These are phyloP conservation scores for Bombus soroeensis DNA, from an alignment of 1,140 invertebrate species.

Conservation along the genomic window DNA sequence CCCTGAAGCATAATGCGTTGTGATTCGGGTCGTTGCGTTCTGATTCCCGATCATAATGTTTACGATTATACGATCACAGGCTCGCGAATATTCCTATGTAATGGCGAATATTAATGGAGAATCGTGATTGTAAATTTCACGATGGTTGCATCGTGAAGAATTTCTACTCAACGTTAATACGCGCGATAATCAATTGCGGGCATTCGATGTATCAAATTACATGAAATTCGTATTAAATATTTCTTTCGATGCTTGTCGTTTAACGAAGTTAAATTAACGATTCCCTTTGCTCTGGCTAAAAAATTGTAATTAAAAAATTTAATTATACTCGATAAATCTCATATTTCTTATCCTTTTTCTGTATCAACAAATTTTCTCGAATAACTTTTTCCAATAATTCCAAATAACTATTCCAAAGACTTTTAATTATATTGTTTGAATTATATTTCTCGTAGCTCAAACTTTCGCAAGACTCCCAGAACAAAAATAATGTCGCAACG, in stretches of 20 bases:
- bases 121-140: not conserved
- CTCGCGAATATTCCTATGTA: constrained; percentile 29
- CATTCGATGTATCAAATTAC: not conserved
- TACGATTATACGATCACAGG: constrained; percentile 58
- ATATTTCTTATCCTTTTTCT: not conserved
- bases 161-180: not conserved
- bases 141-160: not conserved
- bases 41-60: constrained; percentile 73
- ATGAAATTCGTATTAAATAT: not conserved
- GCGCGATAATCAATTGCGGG: not conserved
- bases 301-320: not conserved
- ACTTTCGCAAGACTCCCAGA: not conserved
- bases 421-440: not conserved
- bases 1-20: constrained; percentile 73
- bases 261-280: not conserved
- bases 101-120: constrained; percentile 16
- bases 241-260: not conserved
- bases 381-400: no score
- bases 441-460: not conserved
- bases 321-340: not conserved
- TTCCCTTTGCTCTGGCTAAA: not conserved
- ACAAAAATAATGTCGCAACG: not conserved
- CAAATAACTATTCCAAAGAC: no score
- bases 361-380: not conserved
- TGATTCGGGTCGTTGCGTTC: constrained; percentile 77